A percentile compares a stretch with the other conserved stretches of the same genome.
Evolutionary conservation across 2,113 vertebrate genomes (phyloP).

Genomic region (Phylloscopus whistleri): DNA sequence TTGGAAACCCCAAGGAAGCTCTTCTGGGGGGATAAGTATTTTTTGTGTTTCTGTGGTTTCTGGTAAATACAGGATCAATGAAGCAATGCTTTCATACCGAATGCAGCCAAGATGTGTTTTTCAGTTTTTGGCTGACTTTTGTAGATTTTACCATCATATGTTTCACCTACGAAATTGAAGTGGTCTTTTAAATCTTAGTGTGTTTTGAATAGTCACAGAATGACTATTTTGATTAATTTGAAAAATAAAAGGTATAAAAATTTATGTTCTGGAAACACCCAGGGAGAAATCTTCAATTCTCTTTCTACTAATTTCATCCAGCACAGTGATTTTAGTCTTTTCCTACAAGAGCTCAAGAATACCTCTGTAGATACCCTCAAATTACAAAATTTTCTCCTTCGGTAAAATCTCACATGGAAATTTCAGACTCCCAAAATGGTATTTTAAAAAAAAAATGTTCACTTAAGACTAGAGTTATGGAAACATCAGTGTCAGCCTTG

Average conservation of each 20-base stretch:
- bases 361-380: background rate
- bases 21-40: background rate
- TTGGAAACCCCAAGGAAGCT: conserved; percentile 31
- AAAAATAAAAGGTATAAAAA: conserved; percentile 3
- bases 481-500: background rate
- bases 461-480: background rate
- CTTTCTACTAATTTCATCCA: background rate
- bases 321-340: background rate
- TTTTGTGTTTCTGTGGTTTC: conserved; percentile 38
- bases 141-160: background rate
- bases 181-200: background rate
- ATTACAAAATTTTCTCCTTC: background rate
- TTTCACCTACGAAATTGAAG: background rate
- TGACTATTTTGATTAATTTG: background rate
- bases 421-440: background rate
- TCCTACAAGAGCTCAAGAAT: background rate
- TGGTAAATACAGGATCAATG: background rate
- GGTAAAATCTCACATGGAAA: background rate
- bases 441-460: background rate
- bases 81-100: conserved; percentile 31
- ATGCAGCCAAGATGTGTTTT: background rate
- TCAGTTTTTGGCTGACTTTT: background rate
- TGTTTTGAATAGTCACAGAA: background rate
- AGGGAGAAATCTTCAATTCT: background rate
- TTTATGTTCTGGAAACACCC: background rate